Evolutionary conservation across 2,888 invertebrate species (phyloP), one percentile per base, ranked within the genome.

Genomic region (Melieria picta): DNA sequence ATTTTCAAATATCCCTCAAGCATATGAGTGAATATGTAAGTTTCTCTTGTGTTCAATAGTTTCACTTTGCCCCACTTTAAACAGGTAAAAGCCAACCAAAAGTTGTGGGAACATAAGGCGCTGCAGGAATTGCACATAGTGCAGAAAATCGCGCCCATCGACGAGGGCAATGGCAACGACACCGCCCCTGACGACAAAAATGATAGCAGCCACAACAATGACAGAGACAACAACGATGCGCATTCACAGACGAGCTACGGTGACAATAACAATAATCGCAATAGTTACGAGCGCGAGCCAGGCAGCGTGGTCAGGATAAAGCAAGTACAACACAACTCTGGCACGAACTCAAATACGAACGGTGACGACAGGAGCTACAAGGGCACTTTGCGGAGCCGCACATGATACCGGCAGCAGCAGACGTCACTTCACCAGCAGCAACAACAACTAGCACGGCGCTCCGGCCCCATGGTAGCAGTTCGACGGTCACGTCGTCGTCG

Each of bases 51-150:
- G 16, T 16, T 16, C 16, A 30, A 1, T 30, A 30, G 30, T 30
- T 30, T 30, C 30, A 30, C 30, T 30, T 30, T 30, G 30, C 30
- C 30, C 30, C 30, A 30, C 30, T 30, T 30, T 30, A 55, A 66
- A 67, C 76, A 87, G 87, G 82, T 87, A 80, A 87, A 84, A 81
- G 86, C 85, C 70, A 86, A 87, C 82, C 84, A 85, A 77, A 81
- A 83, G 74, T 79, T 86, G 71, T 87, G 87, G 87, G 86, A 87
- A 82, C 85, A 81, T 82, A 86, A 86, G 76, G 87, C 86, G 13
- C 85, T 87, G 73, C 81, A 87, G 80, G 82, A 87, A 72, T 77
- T 87, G 69, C 82, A 83, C 74, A 79, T 86, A 74, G 74, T 77
- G 67, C 79, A 81, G 16, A 78, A 77, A 69, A 77, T 79, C 30